These are phyloP conservation scores for Drosophila rhopaloa DNA, from an alignment of 1,140 invertebrate genomes.

Conservation along the genomic window DNA sequence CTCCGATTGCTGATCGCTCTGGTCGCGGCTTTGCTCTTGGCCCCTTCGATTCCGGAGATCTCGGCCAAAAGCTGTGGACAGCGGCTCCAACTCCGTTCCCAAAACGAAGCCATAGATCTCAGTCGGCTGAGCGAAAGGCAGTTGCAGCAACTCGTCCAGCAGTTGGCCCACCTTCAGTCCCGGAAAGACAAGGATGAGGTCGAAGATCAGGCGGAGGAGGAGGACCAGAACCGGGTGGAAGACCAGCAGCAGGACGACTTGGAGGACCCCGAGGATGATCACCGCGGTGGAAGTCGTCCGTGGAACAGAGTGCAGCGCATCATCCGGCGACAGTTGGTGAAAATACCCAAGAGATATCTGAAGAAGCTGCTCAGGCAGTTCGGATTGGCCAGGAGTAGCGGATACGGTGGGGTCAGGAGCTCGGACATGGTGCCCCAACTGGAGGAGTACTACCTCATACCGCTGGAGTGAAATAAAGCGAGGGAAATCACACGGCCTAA, in stretches of 20 bases:
- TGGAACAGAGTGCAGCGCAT: conserved; percentile 73
- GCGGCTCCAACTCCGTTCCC: not conserved
- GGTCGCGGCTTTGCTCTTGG: conserved; percentile 12
- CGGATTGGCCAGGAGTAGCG: conserved; percentile 48
- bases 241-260: not conserved
- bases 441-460: conserved; percentile 60
- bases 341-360: conserved; percentile 63
- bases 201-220: not conserved
- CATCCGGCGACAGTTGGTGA: conserved; percentile 59
- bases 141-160: conserved; percentile 42
- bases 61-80: conserved; percentile 17
- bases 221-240: not conserved
- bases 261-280: conserved; percentile 37
- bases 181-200: not conserved
- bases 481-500: not conserved
- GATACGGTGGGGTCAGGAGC: not conserved
- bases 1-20: conserved; percentile 6
- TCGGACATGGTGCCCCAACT: not conserved
- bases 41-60: not conserved
- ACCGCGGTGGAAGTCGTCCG: conserved; percentile 57
- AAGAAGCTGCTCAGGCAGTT: conserved; percentile 61
- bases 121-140: conserved; percentile 52
- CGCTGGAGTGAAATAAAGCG: conserved; percentile 33
- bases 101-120: conserved; percentile 39
- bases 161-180: conserved; percentile 23